Evolutionary conservation across 2,888 invertebrate genomes (phyloP).

Genomic region (Coronaproctus castanopsis): DNA sequence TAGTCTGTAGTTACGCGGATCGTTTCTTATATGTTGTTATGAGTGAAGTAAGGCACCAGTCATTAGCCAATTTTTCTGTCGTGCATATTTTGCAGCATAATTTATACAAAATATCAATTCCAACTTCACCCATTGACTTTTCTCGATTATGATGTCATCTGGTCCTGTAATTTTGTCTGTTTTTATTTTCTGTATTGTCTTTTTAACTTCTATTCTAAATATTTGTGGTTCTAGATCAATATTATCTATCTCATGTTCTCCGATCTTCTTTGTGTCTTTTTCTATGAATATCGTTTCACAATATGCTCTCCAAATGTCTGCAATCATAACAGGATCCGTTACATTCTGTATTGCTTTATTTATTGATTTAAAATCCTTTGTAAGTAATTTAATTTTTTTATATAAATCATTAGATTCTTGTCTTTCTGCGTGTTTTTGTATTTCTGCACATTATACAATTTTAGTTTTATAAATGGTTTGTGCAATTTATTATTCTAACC

Average conservation of each 20-base stretch:
- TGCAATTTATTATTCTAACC: too few relatives aligned
- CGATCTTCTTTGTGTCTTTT: neutral
- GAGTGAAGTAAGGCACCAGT: neutral
- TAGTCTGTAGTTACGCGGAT: neutral
- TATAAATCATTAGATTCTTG: neutral
- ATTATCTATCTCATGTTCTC: neutral
- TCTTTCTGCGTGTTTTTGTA: neutral
- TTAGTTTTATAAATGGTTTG: too few relatives aligned
- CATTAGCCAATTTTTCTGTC: neutral
- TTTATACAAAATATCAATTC: neutral
- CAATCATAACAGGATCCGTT: neutral
- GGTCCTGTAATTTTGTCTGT: neutral
- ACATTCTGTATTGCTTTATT: neutral
- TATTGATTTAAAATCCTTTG: neutral
- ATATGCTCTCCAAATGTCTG: neutral
- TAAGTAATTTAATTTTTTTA: neutral
- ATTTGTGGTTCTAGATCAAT: neutral
- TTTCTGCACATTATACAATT: neutral
- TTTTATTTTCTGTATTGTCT: neutral
- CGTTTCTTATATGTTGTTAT: neutral
- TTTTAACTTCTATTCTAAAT: neutral
- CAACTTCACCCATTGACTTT: neutral
- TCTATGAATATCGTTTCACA: neutral
- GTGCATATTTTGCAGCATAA: neutral
- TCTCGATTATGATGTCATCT: neutral